phyloP scores from a whole-genome alignment of 2,888 invertebrate species.

The Drosophila bunnanda region DNA sequence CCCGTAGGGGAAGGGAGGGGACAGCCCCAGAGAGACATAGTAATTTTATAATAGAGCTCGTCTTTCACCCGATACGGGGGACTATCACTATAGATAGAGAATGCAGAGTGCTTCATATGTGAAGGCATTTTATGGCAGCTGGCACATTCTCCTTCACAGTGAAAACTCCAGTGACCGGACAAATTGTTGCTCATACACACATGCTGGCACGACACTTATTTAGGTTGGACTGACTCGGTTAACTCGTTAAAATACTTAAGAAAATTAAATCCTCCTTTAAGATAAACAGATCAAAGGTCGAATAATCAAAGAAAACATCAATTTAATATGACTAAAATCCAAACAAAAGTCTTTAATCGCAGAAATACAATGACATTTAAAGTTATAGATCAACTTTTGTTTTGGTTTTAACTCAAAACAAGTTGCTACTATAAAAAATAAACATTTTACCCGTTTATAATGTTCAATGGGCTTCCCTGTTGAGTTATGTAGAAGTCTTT shows the following conservation, averaged over 20 bases:
- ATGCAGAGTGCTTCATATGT: conserved; percentile 16
- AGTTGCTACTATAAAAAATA: not conserved
- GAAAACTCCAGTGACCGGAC: conserved; percentile 31
- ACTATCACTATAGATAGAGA: conserved; percentile 2
- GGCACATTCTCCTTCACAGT: conserved; percentile 20
- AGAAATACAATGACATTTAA: not conserved
- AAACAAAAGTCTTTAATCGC: not conserved
- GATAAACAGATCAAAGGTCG: not conserved
- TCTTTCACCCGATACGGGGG: conserved; percentile 27
- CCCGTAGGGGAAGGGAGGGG: conserved; percentile 10
- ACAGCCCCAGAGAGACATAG: conserved; percentile 22
- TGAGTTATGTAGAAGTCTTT: not conserved
- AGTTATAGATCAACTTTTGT: not conserved
- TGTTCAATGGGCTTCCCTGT: not conserved
- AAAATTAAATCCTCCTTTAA: not conserved
- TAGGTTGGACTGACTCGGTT: conserved; percentile 19
- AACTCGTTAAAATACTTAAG: conserved; percentile 27
- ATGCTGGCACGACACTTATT: conserved; percentile 36
- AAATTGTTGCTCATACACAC: conserved; percentile 58
- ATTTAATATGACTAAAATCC: not conserved
- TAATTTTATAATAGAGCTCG: conserved; percentile 43
- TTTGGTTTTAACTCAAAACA: not conserved
- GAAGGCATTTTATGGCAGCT: conserved; percentile 31
- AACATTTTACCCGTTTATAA: not conserved
- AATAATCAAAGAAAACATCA: not conserved